Conservation (phyloP, 2,113 vertebrate species). For the Puma concolor region DNA sequence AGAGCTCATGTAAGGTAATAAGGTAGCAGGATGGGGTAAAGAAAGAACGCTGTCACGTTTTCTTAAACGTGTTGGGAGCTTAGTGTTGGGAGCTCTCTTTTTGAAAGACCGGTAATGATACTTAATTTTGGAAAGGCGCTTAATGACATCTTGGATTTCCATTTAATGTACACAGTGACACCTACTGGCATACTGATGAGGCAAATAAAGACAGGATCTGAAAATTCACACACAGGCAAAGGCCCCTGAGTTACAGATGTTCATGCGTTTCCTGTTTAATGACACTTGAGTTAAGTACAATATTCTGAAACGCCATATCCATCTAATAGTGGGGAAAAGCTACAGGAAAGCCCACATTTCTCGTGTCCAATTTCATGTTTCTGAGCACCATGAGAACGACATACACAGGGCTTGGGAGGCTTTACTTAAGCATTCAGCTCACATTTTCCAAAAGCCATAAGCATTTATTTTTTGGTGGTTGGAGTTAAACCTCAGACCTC, state of each 20-base stretch:
- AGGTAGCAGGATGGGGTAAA: neutral
- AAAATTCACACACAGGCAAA: neutral
- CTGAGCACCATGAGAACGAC: neutral
- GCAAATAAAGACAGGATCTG: neutral
- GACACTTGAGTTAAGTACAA: neutral
- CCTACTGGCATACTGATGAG: constrained; percentile 82
- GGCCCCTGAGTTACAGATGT: neutral
- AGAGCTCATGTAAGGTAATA: neutral
- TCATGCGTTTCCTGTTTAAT: neutral
- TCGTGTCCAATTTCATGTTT: neutral
- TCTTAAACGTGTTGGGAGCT: neutral
- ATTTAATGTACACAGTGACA: constrained; percentile 86
- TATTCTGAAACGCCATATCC: neutral
- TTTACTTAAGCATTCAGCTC: neutral
- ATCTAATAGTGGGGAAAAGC: neutral
- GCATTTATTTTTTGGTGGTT: constrained; percentile 14
- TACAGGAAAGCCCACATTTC: neutral
- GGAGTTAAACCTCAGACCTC: constrained; percentile 43
- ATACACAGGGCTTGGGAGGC: neutral
- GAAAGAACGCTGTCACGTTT: neutral
- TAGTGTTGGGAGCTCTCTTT: neutral
- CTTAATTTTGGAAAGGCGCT: constrained; percentile 69
- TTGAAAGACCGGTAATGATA: neutral
- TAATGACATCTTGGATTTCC: constrained; percentile 67
- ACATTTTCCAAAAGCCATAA: neutral